A percentile compares a stretch with the other conserved stretches of the same genome.
phyloP scores from a whole-genome alignment of 2,888 invertebrate species.

The Ophonus ardosiacus region DNA sequence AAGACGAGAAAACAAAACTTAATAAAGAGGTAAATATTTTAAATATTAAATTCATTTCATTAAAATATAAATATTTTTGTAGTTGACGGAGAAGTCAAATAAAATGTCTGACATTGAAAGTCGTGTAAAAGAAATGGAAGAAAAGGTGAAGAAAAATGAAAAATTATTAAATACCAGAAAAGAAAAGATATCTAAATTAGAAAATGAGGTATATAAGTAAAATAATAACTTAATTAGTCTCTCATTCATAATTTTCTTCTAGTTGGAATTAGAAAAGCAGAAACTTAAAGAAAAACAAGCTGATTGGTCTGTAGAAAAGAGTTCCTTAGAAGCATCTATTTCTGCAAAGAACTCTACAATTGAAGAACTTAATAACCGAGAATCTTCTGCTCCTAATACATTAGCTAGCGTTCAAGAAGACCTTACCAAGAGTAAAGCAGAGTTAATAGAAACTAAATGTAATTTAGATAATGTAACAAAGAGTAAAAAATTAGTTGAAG shows the following conservation, averaged over 20 bases:
- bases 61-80: conserved; percentile 66
- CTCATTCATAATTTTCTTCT: conserved; percentile 64
- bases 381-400: conserved; percentile 37
- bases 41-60: background rate
- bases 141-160: conserved; percentile 81
- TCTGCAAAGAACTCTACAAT: conserved; percentile 80
- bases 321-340: conserved; percentile 79
- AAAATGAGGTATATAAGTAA: conserved; percentile 78
- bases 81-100: conserved; percentile 81
- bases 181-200: conserved; percentile 79
- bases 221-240: conserved; percentile 4
- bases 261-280: conserved; percentile 72
- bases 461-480: conserved; percentile 70
- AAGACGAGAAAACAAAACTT: conserved; percentile 55
- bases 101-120: conserved; percentile 82
- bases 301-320: conserved; percentile 79
- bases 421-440: conserved; percentile 72
- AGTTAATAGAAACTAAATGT: conserved; percentile 68
- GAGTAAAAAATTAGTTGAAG: conserved; percentile 72
- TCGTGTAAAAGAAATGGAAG: conserved; percentile 83
- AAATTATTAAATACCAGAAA: conserved; percentile 78
- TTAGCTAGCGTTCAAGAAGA: conserved; percentile 65
- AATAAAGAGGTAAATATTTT: conserved; percentile 40
- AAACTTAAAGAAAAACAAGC: conserved; percentile 72
- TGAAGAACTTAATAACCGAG: conserved; percentile 76